phyloP scores from a whole-genome alignment of 1,140 invertebrate species.

The Oreohelix idahoensis region DNA sequence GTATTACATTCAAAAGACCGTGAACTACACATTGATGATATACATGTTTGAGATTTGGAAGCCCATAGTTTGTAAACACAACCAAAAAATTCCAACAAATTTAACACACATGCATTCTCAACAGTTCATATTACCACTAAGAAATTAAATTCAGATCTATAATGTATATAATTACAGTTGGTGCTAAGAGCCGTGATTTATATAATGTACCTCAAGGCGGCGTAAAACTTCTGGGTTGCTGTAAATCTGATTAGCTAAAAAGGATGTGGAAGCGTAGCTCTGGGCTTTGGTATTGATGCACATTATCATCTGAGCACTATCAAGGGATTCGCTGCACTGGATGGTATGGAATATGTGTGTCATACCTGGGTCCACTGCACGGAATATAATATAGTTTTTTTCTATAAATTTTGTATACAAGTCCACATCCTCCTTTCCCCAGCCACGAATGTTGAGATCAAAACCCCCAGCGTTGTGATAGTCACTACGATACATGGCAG shows the following conservation, averaged over 20 bases:
- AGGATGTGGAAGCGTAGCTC: slow-evolving; percentile 65
- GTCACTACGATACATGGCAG: slow-evolving; percentile 91
- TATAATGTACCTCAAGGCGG: slow-evolving; percentile 18
- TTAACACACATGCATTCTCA: background rate
- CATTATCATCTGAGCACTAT: slow-evolving; percentile 87
- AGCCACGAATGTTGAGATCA: slow-evolving; percentile 87
- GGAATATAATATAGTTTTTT: slow-evolving; percentile 79
- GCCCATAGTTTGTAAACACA: slow-evolving; percentile 19
- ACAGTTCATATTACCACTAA: background rate
- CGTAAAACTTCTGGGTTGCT: slow-evolving; percentile 40
- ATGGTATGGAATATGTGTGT: slow-evolving; percentile 96
- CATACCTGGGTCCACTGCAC: slow-evolving; percentile 87
- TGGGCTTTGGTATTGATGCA: slow-evolving; percentile 83
- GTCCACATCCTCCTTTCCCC: slow-evolving; percentile 76
- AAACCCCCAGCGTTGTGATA: slow-evolving; percentile 84
- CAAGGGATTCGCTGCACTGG: slow-evolving; percentile 85
- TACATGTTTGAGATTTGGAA: slow-evolving; percentile 1
- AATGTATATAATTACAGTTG: background rate
- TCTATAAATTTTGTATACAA: slow-evolving; percentile 88
- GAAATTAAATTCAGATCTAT: background rate
- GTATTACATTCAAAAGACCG: too few species aligned
- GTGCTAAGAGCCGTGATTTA: slow-evolving; percentile 17
- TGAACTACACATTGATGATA: background rate
- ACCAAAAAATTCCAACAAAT: background rate
- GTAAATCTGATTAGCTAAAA: slow-evolving; percentile 63